Percentiles rank a stretch among this genome's conserved stretches.
phyloP scores from a whole-genome alignment of 2,113 vertebrate species.

The Motacilla alba region DNA sequence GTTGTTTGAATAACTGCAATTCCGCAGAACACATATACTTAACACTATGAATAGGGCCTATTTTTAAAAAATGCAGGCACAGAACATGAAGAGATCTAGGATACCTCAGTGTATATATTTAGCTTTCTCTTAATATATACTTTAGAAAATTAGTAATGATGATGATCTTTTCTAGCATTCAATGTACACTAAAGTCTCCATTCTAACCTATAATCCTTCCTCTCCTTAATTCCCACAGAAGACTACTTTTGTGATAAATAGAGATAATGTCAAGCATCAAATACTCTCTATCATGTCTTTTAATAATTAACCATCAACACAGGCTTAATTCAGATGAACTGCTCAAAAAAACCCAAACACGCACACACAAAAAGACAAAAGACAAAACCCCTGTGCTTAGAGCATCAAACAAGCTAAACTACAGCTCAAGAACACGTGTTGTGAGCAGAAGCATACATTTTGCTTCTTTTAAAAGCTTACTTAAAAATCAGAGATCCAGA shows the following conservation, averaged over 20 bases:
- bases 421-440: not conserved
- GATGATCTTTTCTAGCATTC: not conserved
- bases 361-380: not conserved
- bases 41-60: not conserved
- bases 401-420: not conserved
- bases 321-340: not conserved
- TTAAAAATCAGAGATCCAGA: not conserved
- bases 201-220: not conserved
- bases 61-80: not conserved
- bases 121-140: not conserved
- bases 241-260: not conserved
- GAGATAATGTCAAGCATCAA: not conserved
- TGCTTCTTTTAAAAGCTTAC: not conserved
- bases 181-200: not conserved
- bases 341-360: not conserved
- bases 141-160: not conserved
- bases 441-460: not conserved
- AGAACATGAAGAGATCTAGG: not conserved
- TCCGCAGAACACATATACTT: accelerated
- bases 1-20: not conserved
- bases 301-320: not conserved
- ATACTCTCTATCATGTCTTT: not conserved
- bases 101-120: not conserved
- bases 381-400: not conserved
- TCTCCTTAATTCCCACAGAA: not conserved